Base-by-base conservation (phyloP, 2,797 vertebrate species). In the Eupleurogrammus muticus region DNA sequence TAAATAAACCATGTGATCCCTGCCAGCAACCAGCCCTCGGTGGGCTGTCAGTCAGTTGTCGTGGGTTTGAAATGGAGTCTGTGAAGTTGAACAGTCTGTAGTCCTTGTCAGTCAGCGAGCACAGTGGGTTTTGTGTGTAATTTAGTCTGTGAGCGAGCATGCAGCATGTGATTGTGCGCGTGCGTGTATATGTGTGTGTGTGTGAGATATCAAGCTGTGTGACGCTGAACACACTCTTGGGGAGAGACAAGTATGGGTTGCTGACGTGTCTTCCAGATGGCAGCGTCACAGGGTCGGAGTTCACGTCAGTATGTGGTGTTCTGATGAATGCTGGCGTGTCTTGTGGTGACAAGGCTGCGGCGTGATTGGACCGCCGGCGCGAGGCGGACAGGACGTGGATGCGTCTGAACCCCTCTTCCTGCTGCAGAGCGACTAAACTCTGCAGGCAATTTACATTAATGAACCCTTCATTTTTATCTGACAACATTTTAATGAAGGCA, bases 11-110 rank as follows among this genome's bases (percentile, higher is more conserved):
- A 73, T 83, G 83, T 80, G 79, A 79, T 92, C 78, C 57, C 67
- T 81, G 81, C 83, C 83, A 85, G 85, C 77, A 73, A 20, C 62
- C 71, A 75, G 73, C 79, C 55, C 79, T 87, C 91, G 42, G 86
- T 52, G 67, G 77, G 77, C 89, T 83, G 91, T 92, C 94, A 90
- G 70, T 93, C 90, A 92, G 48, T 75, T 77, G 83, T 86, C 70
- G 65, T 5, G 19, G 75, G 69, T 89, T 89, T 85, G 80, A 91
- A 87, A 89, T 68, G 63, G 77, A 85, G 70, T 64, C 83, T 82
- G 82, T 88, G 85, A 90, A 88, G 89, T 83, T 56, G 44, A 86
- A 83, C 85, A 86, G 85, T 86, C 78, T 82, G 84, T 75, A 80
- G 76, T 66, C 81, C 71, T 85, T 90, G 90, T 92, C 90, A 89